A percentile compares a stretch with the other conserved stretches of the same genome.
Conservation (phyloP, 2,888 invertebrate genomes). For the Nomada hirtipes region DNA sequence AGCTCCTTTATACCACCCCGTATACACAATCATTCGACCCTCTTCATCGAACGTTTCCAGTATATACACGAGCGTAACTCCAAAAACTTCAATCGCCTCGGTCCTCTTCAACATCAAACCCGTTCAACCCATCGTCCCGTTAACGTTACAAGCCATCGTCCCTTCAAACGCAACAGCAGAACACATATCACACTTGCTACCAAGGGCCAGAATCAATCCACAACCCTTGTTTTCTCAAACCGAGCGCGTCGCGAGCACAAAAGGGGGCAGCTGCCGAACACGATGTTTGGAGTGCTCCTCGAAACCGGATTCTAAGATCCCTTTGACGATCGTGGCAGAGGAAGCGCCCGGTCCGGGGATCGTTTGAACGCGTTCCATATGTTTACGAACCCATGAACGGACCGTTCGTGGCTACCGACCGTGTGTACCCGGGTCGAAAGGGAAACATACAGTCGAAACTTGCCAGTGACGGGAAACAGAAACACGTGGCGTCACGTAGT, state of each 20-base stretch:
- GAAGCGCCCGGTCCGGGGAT: constrained; percentile 5
- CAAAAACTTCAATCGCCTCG: neutral
- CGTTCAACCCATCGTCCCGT: neutral
- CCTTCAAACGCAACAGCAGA: no score
- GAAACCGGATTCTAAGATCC: constrained; percentile 31
- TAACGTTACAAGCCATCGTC: neutral
- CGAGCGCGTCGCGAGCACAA: neutral
- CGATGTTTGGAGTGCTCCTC: constrained; percentile 20
- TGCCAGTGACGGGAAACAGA: constrained; percentile 45
- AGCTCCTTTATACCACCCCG: no score
- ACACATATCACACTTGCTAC: neutral
- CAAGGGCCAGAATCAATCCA: neutral
- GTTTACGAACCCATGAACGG: constrained; percentile 55
- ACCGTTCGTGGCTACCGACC: constrained; percentile 25
- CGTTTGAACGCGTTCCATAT: constrained; percentile 52
- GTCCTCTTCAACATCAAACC: neutral
- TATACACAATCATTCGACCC: no score
- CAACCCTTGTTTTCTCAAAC: neutral
- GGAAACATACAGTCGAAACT: constrained; percentile 59
- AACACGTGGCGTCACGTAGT: constrained; percentile 32
- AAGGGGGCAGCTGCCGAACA: neutral
- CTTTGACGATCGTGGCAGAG: constrained; percentile 19
- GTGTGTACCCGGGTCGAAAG: constrained; percentile 32
- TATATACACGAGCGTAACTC: no score
- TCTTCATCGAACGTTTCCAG: no score